Percentiles rank a stretch among this genome's conserved stretches.
phyloP scores from a whole-genome alignment of 2,888 invertebrate species.

The Strigamia maritima region DNA sequence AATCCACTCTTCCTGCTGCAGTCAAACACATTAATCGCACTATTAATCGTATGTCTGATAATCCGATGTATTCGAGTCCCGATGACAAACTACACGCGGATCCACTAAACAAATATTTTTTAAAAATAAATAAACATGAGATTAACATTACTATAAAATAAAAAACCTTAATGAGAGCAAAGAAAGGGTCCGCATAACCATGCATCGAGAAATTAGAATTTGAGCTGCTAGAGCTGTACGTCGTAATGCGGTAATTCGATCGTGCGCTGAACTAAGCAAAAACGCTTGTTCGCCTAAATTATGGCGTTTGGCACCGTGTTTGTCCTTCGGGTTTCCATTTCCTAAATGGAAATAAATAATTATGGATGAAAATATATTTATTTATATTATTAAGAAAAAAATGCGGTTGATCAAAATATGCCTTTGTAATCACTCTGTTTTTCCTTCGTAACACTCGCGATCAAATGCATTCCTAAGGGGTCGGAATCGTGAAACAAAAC shows the following conservation, averaged over 20 bases:
- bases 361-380: background rate
- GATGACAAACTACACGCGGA: conserved; percentile 54
- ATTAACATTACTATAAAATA: conserved; percentile 31
- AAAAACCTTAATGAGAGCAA: conserved; percentile 54
- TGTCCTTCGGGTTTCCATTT: conserved; percentile 25
- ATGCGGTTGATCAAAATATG: background rate
- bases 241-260: conserved; percentile 57
- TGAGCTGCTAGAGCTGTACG: conserved; percentile 58
- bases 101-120: conserved; percentile 48
- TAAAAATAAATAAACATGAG: background rate
- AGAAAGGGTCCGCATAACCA: conserved; percentile 59
- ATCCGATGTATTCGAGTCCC: conserved; percentile 56
- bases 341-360: background rate
- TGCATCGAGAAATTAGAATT: conserved; percentile 58
- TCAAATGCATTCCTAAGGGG: conserved; percentile 56
- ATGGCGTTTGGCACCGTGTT: conserved; percentile 35
- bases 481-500: conserved; percentile 57
- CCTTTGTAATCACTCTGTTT: background rate
- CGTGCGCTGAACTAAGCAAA: conserved; percentile 54
- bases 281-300: conserved; percentile 59
- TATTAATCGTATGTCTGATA: conserved; percentile 61
- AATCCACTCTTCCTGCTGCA: conserved; percentile 59
- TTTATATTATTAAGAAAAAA: background rate
- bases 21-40: conserved; percentile 62
- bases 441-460: conserved; percentile 39